phyloP scores from a whole-genome alignment of 2,113 vertebrate genomes.

The Tragelaphus imberbis region DNA sequence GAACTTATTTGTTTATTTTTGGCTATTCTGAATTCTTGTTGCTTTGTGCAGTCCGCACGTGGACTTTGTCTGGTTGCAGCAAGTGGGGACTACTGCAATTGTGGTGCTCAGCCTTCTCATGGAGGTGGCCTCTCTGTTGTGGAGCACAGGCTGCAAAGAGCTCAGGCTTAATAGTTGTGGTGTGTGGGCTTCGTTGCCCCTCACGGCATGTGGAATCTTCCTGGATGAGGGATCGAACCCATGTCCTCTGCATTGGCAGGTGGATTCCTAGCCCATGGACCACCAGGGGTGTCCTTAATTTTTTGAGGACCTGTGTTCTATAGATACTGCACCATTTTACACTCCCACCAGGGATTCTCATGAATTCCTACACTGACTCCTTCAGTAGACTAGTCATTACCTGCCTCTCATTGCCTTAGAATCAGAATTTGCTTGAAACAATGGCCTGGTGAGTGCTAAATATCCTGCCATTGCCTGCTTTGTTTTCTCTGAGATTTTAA shows the following conservation, averaged over 20 bases:
- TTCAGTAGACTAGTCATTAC: neutral
- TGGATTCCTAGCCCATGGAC: neutral
- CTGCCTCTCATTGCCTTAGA: neutral
- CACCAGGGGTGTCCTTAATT: neutral
- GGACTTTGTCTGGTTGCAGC: neutral
- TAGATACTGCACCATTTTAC: neutral
- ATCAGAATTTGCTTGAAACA: neutral
- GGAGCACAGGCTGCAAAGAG: neutral
- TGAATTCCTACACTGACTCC: neutral
- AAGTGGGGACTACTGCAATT: too few species aligned
- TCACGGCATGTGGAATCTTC: neutral
- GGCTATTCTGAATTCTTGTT: neutral
- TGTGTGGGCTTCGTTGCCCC: neutral
- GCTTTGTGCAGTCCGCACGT: neutral
- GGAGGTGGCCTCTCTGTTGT: neutral
- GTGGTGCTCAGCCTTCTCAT: neutral
- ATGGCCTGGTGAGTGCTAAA: neutral
- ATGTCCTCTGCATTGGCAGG: neutral
- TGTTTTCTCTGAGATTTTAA: neutral
- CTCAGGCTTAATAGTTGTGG: neutral
- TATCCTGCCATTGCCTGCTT: neutral
- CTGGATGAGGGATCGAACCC: neutral
- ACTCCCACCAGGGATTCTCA: neutral
- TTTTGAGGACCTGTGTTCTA: neutral
- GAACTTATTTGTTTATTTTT: neutral